Conservation (phyloP, 2,113 vertebrate species). For the Oophaga pumilio region DNA sequence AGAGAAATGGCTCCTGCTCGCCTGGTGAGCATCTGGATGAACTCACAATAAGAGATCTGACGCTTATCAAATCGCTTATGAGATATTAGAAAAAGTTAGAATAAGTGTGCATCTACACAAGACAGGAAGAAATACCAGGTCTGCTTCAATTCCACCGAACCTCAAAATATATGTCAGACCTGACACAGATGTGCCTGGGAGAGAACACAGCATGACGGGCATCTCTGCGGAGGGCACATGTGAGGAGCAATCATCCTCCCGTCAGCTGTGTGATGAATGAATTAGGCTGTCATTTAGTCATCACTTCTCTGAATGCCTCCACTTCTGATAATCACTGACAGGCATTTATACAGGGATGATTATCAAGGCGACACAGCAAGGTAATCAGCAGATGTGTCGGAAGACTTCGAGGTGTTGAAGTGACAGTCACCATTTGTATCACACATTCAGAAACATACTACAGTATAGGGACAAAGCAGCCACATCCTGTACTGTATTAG, state of each 20-base stretch:
- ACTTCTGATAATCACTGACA: not conserved
- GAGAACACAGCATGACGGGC: not conserved
- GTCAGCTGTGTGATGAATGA: not conserved
- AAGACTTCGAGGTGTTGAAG: not conserved
- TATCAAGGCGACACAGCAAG: not conserved
- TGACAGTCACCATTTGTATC: not conserved
- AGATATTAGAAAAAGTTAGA: too few species aligned
- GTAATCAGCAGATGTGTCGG: not conserved
- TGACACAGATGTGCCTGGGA: not conserved
- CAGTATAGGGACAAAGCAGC: not conserved
- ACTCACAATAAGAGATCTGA: too few species aligned
- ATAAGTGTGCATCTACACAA: too few species aligned
- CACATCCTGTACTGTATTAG: not conserved
- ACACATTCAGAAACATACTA: not conserved
- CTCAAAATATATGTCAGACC: not conserved
- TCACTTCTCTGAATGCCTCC: not conserved
- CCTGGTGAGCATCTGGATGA: too few species aligned
- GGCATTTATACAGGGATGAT: not conserved
- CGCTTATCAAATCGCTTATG: too few species aligned
- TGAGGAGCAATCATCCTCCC: not conserved
- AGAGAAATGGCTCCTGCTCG: too few species aligned
- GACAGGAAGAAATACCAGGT: not conserved
- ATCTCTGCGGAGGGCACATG: conserved; percentile 9
- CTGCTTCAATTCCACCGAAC: not conserved
- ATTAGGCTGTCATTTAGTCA: conserved; percentile 1